phyloP scores from a whole-genome alignment of 2,888 invertebrate genomes.

The Acheta domesticus region DNA sequence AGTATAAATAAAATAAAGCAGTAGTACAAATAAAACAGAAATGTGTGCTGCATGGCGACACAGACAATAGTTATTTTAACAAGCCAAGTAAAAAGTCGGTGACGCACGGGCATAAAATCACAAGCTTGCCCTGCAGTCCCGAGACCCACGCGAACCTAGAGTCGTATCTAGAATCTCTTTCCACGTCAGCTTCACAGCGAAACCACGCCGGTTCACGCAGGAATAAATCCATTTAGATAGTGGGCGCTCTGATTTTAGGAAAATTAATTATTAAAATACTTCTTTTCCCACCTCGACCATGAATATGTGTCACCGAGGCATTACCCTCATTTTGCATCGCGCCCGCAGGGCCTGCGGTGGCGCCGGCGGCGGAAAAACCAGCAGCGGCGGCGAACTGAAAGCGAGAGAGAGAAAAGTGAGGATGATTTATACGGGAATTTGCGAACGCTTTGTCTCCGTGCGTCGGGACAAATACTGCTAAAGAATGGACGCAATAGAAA shows the following conservation, averaged over 20 bases:
- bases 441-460: neutral
- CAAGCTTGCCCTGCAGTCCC: neutral
- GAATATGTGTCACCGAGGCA: neutral
- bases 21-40: no score
- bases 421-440: constrained; percentile 8
- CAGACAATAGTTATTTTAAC: no score
- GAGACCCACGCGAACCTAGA: no score
- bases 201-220: neutral
- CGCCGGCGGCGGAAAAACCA: neutral
- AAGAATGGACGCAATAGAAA: constrained; percentile 3
- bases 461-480: constrained; percentile 5
- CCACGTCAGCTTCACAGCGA: neutral
- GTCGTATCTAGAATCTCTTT: neutral
- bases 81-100: no score
- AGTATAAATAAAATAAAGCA: no score
- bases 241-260: neutral
- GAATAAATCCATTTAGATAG: constrained; percentile 1
- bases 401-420: neutral
- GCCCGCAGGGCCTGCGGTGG: neutral
- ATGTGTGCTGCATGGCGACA: no score
- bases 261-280: constrained; percentile 7
- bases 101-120: neutral
- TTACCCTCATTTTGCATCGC: neutral
- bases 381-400: neutral
- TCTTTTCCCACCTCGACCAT: neutral